Conservation (phyloP, 2,888 invertebrate genomes). For the Podabrus alpinus region DNA sequence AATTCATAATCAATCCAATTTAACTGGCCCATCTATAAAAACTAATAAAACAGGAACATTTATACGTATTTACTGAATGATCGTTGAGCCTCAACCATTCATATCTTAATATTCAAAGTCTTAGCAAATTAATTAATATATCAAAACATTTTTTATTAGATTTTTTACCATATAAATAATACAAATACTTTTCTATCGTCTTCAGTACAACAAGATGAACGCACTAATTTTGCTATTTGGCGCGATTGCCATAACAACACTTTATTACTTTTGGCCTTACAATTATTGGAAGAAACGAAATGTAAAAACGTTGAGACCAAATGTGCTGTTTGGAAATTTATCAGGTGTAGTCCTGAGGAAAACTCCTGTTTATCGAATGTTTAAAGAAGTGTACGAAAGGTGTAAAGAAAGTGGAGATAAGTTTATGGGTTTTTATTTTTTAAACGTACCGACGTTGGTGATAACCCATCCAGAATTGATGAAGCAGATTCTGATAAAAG, state of each 20-base stretch:
- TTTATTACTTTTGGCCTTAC: neutral
- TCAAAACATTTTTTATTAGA: no score
- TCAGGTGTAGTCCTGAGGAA: neutral
- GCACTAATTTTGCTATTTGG: neutral
- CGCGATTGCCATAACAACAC: neutral
- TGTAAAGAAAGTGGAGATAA: slow-evolving; percentile 8
- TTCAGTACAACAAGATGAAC: no score
- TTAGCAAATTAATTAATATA: no score
- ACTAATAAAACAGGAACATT: no score
- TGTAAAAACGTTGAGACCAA: neutral
- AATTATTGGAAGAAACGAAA: neutral
- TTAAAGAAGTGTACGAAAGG: neutral
- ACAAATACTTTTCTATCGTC: no score
- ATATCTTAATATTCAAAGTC: no score
- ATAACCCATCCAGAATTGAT: slow-evolving; percentile 50
- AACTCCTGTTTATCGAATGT: neutral
- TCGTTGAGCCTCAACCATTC: no score
- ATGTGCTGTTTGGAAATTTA: neutral
- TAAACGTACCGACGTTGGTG: slow-evolving; percentile 18
- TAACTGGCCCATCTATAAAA: no score
- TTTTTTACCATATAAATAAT: no score
- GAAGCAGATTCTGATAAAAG: slow-evolving; percentile 52
- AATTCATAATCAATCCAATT: no score
- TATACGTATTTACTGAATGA: no score
- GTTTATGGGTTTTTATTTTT: slow-evolving; percentile 23